Base-by-base conservation (phyloP, 2,888 invertebrate genomes). In the Cryptosula pallasiana region DNA sequence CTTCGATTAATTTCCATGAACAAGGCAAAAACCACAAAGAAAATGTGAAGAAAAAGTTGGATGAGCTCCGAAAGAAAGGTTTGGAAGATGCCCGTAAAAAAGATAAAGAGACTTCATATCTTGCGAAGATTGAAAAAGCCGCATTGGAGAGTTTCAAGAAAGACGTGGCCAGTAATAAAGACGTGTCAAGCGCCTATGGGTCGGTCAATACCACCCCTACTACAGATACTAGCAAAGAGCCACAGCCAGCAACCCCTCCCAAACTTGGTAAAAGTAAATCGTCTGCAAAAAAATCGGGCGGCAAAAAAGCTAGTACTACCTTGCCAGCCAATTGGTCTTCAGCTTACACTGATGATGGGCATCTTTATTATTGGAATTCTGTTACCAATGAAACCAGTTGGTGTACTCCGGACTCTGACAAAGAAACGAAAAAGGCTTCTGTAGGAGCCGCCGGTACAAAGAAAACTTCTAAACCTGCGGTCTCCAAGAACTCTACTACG, bases 1-100 rank as follows among this genome's bases (percentile, higher is more conserved):
- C 95, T 72, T 96, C 95, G 81, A 89, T 95, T 79, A 92, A 94
- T 75, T 95, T 95, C 81, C 96, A 97, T 83, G 96, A 96, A 86
- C 91, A 91, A 86, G 96, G 96, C 3, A 92, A 92, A 81, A 88
- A 92, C 35, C 96, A 97, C 85, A 92, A 95, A 82, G 91, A 93
- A 82, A 94, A 91, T 89, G 94, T 96, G 35, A 90, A 91, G 73
- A 92, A 92, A 81, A 90, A 91, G 75, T 89, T 97, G 76, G 90
- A 91, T 76, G 90, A 91, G 77, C 76, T 95, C 75, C 90, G 90
- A 74, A 93, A 92, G 80, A 91, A 90, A 79, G 93, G 93, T 82
- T 88, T 90, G 1, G 91, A 92, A 78, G 90, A 92, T 71, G 90
- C 90, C 74, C 91, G 91, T 79, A 90, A 90, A 76, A 89, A 90